phyloP scores from a whole-genome alignment of 1,140 invertebrate genomes.

The Notospermus geniculatus region DNA sequence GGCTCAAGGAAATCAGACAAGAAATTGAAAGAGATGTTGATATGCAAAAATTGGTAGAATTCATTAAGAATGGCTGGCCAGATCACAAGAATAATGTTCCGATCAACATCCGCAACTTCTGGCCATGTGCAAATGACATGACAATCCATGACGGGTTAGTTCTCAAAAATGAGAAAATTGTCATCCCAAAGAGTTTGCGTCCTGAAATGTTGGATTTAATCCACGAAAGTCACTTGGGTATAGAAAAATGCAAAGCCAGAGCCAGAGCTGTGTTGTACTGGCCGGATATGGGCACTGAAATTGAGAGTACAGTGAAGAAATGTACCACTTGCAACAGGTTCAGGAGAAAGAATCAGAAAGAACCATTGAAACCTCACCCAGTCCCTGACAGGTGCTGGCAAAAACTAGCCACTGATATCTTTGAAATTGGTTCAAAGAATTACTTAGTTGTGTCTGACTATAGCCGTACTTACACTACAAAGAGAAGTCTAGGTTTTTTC shows the following conservation, averaged over 20 bases:
- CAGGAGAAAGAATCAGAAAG: not conserved
- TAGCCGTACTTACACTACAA: too few relatives aligned
- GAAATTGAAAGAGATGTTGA: not conserved
- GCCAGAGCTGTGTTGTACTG: slow-evolving; percentile 24
- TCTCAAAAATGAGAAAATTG: slow-evolving; percentile 7
- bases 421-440: not conserved
- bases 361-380: not conserved
- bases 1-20: slow-evolving; percentile 3
- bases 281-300: slow-evolving; percentile 25
- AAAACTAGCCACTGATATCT: not conserved
- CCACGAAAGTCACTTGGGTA: slow-evolving; percentile 20
- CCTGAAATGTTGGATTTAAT: slow-evolving; percentile 18
- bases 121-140: too few relatives aligned
- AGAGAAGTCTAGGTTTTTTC: too few relatives aligned
- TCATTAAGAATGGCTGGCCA: too few relatives aligned
- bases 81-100: too few relatives aligned
- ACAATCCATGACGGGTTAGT: too few relatives aligned
- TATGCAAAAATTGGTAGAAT: too few relatives aligned
- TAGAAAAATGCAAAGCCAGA: slow-evolving; percentile 19
- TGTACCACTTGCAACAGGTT: slow-evolving; percentile 19
- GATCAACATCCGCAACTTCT: too few relatives aligned
- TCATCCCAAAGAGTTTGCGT: slow-evolving; percentile 13
- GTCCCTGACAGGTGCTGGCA: not conserved
- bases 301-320: slow-evolving; percentile 20
- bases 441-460: too few relatives aligned